Evolutionary conservation across 2,113 vertebrate genomes (phyloP).

Genomic region (Eurypyga helias): DNA sequence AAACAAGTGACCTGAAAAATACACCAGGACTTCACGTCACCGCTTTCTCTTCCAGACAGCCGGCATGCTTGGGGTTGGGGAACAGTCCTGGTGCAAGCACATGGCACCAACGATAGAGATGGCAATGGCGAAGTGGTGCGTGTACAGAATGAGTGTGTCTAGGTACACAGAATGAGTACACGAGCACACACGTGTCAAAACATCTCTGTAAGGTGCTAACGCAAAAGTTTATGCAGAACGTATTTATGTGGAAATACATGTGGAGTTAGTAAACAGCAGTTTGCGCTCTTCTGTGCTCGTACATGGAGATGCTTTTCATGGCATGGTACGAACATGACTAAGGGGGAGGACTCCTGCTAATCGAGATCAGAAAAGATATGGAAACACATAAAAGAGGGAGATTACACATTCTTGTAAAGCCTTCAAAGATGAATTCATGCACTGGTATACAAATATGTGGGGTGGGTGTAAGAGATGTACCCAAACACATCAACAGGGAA

Average conservation of each 20-base stretch:
- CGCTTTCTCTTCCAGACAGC: not conserved
- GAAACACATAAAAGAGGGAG: constrained; percentile 52
- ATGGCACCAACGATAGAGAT: not conserved
- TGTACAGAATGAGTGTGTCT: not conserved
- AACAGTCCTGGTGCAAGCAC: not conserved
- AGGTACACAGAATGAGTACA: not conserved
- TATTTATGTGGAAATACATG: constrained; percentile 8
- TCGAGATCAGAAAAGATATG: constrained; percentile 49
- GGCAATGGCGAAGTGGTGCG: not conserved
- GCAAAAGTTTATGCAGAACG: not conserved
- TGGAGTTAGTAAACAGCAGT: not conserved
- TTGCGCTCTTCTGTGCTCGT: not conserved
- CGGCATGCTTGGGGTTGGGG: not conserved
- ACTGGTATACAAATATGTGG: constrained; percentile 36
- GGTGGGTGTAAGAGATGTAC: constrained; percentile 2
- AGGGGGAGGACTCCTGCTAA: constrained; percentile 29
- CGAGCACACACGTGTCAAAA: not conserved
- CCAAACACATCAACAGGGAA: constrained; percentile 46
- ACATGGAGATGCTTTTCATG: constrained; percentile 12
- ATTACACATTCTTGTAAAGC: constrained; percentile 53
- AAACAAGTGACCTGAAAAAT: constrained; percentile 16
- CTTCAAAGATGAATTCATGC: constrained; percentile 52
- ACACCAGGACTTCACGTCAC: not conserved
- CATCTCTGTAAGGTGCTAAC: not conserved
- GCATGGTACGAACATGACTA: constrained; percentile 4